phyloP scores from a whole-genome alignment of 23 tunicate species.

The Ascidia mentula region DNA sequence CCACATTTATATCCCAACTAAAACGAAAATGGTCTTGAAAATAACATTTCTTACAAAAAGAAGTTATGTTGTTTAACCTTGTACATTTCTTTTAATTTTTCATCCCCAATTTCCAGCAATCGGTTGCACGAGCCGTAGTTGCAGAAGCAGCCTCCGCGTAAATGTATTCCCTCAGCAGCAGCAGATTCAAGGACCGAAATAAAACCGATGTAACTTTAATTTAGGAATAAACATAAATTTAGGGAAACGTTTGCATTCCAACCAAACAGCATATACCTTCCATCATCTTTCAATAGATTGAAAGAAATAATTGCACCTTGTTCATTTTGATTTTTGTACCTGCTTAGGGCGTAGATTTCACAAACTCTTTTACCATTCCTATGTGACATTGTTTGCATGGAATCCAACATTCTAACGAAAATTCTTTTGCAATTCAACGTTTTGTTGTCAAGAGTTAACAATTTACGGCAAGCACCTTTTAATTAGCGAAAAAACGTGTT shows the following conservation, averaged over 20 bases:
- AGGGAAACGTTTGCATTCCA: no score
- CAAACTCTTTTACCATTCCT: slow-evolving; percentile 53
- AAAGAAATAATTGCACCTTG: slow-evolving; percentile 80
- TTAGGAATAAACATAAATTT: no score
- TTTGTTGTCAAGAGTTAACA: neutral
- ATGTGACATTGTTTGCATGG: slow-evolving; percentile 43
- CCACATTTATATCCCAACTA: slow-evolving; percentile 66
- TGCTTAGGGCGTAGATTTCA: slow-evolving; percentile 32
- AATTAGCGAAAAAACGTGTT: slow-evolving; percentile 48
- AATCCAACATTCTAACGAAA: slow-evolving; percentile 34
- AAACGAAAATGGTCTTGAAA: neutral
- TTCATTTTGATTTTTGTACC: neutral
- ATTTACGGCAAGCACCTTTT: slow-evolving; percentile 16
- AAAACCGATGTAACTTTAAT: slow-evolving; percentile 50
- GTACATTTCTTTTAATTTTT: neutral
- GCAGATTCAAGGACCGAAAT: slow-evolving; percentile 79
- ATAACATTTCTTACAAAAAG: neutral
- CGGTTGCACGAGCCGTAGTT: slow-evolving; percentile 71
- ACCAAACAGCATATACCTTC: no score
- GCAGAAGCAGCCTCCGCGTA: slow-evolving; percentile 90
- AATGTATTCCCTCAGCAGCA: slow-evolving; percentile 38
- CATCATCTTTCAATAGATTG: slow-evolving; percentile 42
- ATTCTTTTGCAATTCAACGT: no score
- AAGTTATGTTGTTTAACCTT: neutral
- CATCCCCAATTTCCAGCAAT: slow-evolving; percentile 23